These are phyloP conservation scores for Leuciscus waleckii DNA, from an alignment of 2,797 vertebrate genomes.

Conservation along the genomic window DNA sequence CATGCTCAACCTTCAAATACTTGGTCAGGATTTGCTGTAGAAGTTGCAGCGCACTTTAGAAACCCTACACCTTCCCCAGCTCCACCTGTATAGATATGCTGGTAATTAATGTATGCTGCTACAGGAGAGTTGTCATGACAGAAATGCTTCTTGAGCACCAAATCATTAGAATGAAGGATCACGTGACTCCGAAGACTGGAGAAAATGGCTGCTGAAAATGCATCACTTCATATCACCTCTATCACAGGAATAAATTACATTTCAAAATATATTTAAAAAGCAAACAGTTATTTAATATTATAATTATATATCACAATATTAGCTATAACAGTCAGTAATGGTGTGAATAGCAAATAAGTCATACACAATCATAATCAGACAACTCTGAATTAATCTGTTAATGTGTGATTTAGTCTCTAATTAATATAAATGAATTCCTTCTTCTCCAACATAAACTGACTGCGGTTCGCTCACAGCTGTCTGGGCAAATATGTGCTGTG, in stretches of 20 bases:
- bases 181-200: not conserved
- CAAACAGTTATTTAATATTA: not conserved
- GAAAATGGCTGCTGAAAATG: not conserved
- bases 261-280: not conserved
- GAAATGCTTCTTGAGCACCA: not conserved
- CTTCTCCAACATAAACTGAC: not conserved
- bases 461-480: conserved; percentile 15
- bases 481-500: not conserved
- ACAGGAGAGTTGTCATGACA: not conserved
- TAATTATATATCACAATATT: not conserved
- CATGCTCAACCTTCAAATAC: not conserved
- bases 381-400: not conserved
- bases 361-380: not conserved
- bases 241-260: not conserved
- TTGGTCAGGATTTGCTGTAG: not conserved
- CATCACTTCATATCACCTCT: not conserved
- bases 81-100: not conserved
- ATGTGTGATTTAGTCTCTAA: not conserved
- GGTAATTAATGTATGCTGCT: not conserved
- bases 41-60: not conserved
- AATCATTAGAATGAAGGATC: not conserved
- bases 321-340: not conserved
- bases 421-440: not conserved
- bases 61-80: not conserved
- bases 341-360: not conserved